Evolutionary conservation across 2,797 vertebrate species (phyloP).

Genomic region (Schizopygopsis malacanthus): DNA sequence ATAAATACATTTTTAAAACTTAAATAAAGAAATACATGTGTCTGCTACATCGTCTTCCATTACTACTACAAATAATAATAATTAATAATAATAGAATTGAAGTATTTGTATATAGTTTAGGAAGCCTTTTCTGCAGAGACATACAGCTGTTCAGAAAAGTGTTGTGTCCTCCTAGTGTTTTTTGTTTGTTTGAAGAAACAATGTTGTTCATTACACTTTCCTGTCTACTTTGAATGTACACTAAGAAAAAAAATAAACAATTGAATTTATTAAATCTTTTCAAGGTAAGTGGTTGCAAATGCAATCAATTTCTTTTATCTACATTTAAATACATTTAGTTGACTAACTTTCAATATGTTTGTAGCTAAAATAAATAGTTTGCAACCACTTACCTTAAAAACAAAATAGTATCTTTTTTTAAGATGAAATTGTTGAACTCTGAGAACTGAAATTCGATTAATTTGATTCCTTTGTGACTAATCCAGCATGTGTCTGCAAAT

Average conservation of each 20-base stretch:
- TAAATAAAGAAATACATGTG: background rate
- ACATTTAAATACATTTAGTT: too few relatives aligned
- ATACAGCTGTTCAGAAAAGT: background rate
- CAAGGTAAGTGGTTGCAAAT: too few relatives aligned
- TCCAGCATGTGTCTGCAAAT: background rate
- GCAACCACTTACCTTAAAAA: too few relatives aligned
- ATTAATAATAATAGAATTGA: background rate
- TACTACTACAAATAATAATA: background rate
- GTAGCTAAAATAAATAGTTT: too few relatives aligned
- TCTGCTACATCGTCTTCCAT: background rate
- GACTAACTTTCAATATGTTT: too few relatives aligned
- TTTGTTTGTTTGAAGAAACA: background rate
- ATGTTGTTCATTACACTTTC: background rate
- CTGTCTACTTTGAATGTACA: background rate
- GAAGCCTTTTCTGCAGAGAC: background rate
- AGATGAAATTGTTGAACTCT: too few relatives aligned
- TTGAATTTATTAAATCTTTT: too few relatives aligned
- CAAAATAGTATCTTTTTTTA: too few relatives aligned
- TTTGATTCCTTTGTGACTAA: background rate
- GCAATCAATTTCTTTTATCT: too few relatives aligned
- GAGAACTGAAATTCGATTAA: background rate
- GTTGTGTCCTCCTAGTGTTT: background rate
- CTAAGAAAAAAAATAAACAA: background rate
- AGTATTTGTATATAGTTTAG: background rate
- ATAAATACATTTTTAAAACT: background rate